Base-by-base conservation (phyloP, 2,888 invertebrate genomes). In the Tetheella fluctuosa region DNA sequence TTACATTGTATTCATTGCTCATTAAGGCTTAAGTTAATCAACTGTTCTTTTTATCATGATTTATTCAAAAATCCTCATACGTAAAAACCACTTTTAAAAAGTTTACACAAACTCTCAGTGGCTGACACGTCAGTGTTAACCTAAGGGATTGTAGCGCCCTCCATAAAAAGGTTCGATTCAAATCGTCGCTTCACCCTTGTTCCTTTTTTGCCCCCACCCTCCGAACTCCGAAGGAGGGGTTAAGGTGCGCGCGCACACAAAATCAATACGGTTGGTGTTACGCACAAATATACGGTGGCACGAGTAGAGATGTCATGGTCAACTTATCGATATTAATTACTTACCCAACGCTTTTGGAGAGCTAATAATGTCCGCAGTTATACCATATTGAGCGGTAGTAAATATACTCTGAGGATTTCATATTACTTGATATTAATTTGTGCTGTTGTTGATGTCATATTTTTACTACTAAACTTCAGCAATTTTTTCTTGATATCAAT, bases 91-190 rank as follows among this genome's bases (percentile, higher is more conserved):
- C 37, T 7, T 73, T 71, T 68, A 69, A 70, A 48, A 75, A 74
- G 69, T 73, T 75, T 63, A 52, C 61, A 69, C 77, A 70, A 79
- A 76, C 77, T 77, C 74, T 79, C 78, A 76, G 79, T 74, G 65
- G 77, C 77, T 80, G 83, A 81, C 83, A 80, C 84, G 75, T 82
- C 79, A 79, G 84, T 82, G 85, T 87, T 88, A 90, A 90, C 89
- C 88, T 90, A 81, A 88, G 83, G 85, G 88, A 88, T 89, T 86
- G 83, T 79, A 82, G 82, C 81, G 77, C 85, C 83, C 86, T 48
- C 87, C 85, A 85, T 88, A 89, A 90, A 90, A 90, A 89, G 89
- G 87, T 90, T 91, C 89, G 86, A 90, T 90, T 89, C 85, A 84
- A 88, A 88, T 87, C 85, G 88, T 80, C 84, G 84, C 80, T 82